These are phyloP conservation scores for Theodoxus fluviatilis DNA, from an alignment of 2,888 invertebrate genomes.

Conservation along the genomic window DNA sequence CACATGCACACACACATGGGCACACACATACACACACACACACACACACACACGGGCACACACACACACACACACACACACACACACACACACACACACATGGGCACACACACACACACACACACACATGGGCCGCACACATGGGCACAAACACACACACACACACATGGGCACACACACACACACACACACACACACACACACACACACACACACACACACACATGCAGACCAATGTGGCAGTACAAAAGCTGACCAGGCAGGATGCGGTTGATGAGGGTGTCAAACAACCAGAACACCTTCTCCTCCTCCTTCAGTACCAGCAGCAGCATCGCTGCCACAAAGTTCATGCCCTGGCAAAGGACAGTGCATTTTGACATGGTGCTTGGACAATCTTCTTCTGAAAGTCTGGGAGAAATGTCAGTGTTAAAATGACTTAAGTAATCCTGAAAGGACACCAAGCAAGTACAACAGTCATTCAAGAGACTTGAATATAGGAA, in stretches of 20 bases:
- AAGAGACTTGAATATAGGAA: too few species aligned
- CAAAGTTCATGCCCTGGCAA: conserved; percentile 85
- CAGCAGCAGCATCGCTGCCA: conserved; percentile 83
- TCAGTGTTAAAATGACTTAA: too few species aligned
- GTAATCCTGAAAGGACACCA: too few species aligned
- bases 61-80: conserved; percentile 18
- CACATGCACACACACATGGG: background rate
- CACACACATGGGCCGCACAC: background rate
- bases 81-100: background rate
- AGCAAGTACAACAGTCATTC: too few species aligned
- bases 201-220: background rate
- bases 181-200: background rate
- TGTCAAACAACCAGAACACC: conserved; percentile 90
- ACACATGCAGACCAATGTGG: background rate
- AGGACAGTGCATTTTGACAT: conserved; percentile 1
- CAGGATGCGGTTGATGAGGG: conserved; percentile 83
- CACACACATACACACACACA: background rate
- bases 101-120: background rate
- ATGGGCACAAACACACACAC: background rate
- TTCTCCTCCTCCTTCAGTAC: conserved; percentile 89
- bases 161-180: conserved; percentile 11
- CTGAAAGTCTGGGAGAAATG: too few species aligned
- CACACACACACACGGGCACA: background rate
- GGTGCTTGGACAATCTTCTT: too few species aligned
- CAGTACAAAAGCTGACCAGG: conserved; percentile 67